phyloP scores from a whole-genome alignment of 2,113 vertebrate genomes.

The Lepus europaeus region DNA sequence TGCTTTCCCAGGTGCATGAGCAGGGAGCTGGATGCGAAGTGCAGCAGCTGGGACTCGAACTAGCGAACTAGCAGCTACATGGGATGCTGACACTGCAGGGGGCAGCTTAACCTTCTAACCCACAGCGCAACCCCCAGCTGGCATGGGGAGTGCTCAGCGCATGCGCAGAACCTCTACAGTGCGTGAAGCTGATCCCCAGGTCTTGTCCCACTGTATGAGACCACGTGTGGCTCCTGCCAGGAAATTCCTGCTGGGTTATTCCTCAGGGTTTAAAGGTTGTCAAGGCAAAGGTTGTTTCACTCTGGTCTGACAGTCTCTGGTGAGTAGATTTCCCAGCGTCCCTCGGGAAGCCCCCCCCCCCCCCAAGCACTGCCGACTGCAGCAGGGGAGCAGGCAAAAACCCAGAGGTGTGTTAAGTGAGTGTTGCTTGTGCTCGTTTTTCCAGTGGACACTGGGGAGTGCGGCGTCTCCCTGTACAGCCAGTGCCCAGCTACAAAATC shows the following conservation, averaged over 20 bases:
- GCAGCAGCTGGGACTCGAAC: too few species aligned
- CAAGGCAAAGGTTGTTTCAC: background rate
- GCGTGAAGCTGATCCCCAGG: background rate
- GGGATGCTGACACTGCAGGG: too few species aligned
- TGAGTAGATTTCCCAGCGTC: background rate
- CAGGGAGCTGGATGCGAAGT: too few species aligned
- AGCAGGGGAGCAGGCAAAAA: background rate
- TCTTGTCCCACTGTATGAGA: background rate
- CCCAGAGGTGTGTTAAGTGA: background rate
- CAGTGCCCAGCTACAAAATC: background rate
- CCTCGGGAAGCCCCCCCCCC: background rate
- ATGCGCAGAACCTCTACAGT: background rate
- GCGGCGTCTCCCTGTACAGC: background rate
- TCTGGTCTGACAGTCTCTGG: background rate
- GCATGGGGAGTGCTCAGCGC: background rate
- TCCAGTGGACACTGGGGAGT: background rate
- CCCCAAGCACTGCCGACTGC: background rate
- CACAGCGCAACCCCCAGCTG: too few species aligned
- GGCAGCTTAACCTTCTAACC: too few species aligned
- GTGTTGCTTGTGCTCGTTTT: background rate
- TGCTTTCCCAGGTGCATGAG: too few species aligned
- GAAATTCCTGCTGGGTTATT: conserved; percentile 10
- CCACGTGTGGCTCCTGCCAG: conserved; percentile 20
- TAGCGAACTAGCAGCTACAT: too few species aligned
- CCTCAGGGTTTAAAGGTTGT: background rate